phyloP scores from a whole-genome alignment of 2,888 invertebrate genomes.

The Malachius bipustulatus region DNA sequence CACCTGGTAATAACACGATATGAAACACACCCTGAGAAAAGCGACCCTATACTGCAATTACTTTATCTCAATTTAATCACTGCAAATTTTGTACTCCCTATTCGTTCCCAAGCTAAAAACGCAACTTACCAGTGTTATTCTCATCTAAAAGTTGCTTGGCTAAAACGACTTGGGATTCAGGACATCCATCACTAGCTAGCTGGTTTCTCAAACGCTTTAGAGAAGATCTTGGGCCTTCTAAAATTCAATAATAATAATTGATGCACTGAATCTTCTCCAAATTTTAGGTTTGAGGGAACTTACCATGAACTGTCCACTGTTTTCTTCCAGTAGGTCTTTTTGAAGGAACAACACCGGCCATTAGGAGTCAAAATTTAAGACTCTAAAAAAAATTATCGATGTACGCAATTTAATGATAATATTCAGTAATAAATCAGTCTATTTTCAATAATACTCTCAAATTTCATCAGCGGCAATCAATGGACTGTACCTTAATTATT shows the following conservation, averaged over 20 bases:
- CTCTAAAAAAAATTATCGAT: too few species aligned
- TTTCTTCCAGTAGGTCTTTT: constrained; percentile 53
- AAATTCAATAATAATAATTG: constrained; percentile 16
- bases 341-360: constrained; percentile 46
- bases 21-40: too few species aligned
- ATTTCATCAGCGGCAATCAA: too few species aligned
- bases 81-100: neutral
- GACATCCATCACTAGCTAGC: constrained; percentile 78
- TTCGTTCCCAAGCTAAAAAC: neutral
- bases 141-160: constrained; percentile 75
- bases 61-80: too few species aligned
- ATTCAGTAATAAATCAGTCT: too few species aligned
- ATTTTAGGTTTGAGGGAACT: constrained; percentile 18
- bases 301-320: constrained; percentile 68
- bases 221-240: constrained; percentile 57
- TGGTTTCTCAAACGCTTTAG: constrained; percentile 53
- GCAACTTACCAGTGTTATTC: constrained; percentile 53
- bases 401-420: too few species aligned
- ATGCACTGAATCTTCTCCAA: neutral
- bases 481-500: too few species aligned
- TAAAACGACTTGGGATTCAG: constrained; percentile 77
- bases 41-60: too few species aligned
- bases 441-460: too few species aligned
- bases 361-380: too few species aligned
- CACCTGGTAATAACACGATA: too few species aligned